These are phyloP conservation scores for Cacoxenus indagator DNA, from an alignment of 2,888 invertebrate species.

Conservation along the genomic window DNA sequence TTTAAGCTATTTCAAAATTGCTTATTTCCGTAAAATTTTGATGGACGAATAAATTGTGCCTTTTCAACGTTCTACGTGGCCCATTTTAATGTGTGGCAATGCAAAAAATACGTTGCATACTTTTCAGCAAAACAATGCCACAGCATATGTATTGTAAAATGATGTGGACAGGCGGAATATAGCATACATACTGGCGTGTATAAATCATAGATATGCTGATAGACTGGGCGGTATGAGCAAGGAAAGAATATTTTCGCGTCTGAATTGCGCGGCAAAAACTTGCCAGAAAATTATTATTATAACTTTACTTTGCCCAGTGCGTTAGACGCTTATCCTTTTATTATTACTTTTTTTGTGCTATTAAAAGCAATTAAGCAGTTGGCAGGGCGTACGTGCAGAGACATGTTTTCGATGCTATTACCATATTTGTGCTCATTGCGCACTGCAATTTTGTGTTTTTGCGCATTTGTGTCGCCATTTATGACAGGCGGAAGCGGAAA, in stretches of 20 bases:
- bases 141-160: too few species aligned
- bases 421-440: not conserved
- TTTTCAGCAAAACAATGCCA: not conserved
- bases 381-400: not conserved
- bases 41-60: not conserved
- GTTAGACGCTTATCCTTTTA: not conserved
- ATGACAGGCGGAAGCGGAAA: not conserved
- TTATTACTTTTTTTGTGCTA: not conserved
- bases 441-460: not conserved
- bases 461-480: not conserved
- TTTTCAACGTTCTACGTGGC: too few species aligned
- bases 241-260: constrained; percentile 34
- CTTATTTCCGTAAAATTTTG: not conserved
- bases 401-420: not conserved
- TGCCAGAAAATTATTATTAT: constrained; percentile 49
- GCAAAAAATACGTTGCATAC: not conserved
- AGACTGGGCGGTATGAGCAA: too few species aligned
- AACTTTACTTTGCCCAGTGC: not conserved
- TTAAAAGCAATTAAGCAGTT: not conserved
- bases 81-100: not conserved
- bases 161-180: too few species aligned
- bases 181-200: too few species aligned
- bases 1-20: not conserved
- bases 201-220: too few species aligned
- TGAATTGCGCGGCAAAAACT: constrained; percentile 32